Percentiles rank a stretch among this genome's conserved stretches.
phyloP scores from a whole-genome alignment of 2,113 vertebrate genomes.

The Micromys minutus region DNA sequence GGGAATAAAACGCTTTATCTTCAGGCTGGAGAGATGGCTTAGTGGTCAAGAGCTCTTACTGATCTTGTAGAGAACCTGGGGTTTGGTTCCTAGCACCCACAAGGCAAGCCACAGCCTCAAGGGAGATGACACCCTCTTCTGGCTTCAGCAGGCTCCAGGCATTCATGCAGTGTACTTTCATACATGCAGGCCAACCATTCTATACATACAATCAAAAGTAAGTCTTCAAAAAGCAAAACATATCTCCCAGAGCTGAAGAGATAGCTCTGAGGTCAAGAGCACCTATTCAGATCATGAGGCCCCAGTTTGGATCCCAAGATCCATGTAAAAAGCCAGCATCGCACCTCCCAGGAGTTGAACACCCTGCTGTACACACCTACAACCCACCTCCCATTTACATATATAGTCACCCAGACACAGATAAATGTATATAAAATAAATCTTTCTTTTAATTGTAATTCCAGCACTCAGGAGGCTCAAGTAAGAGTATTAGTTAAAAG shows the following conservation, averaged over 20 bases:
- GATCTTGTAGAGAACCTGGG: background rate
- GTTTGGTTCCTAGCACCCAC: background rate
- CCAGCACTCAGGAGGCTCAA: background rate
- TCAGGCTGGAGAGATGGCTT: background rate
- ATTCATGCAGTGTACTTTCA: background rate
- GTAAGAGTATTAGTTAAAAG: background rate
- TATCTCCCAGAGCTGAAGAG: background rate
- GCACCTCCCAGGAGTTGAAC: background rate
- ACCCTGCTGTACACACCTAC: background rate
- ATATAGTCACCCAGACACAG: background rate
- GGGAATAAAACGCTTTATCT: background rate
- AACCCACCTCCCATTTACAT: background rate
- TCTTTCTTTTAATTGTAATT: background rate
- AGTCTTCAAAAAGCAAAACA: background rate
- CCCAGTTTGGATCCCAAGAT: background rate
- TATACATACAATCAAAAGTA: background rate
- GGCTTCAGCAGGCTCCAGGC: background rate
- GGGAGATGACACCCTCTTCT: no score
- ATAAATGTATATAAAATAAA: background rate
- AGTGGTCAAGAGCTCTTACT: background rate
- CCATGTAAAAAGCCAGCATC: background rate
- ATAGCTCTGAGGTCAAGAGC: background rate
- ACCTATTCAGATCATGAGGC: background rate
- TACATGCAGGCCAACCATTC: background rate
- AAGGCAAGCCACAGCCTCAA: background rate